A percentile compares a stretch with the other conserved stretches of the same genome.
These are phyloP conservation scores for Peromyscus melanophrys DNA, from an alignment of 2,797 vertebrate species.

Conservation along the genomic window DNA sequence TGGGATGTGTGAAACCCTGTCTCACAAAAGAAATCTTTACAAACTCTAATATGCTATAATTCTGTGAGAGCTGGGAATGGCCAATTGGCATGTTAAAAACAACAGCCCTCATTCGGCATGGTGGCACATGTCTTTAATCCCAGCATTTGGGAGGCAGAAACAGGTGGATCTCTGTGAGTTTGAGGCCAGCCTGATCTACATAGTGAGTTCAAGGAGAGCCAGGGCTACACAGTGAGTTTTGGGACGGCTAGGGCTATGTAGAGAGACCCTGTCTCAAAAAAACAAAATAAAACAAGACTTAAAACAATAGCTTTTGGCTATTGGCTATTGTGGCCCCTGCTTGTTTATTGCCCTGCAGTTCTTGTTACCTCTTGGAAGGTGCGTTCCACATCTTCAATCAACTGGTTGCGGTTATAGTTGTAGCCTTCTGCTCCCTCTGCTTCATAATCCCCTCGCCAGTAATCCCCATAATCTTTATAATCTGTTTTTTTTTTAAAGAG, in stretches of 20 bases:
- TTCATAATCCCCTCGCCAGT: conserved; percentile 98
- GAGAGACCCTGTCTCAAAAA: not conserved
- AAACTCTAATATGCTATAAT: conserved; percentile 2
- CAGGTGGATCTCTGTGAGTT: not conserved
- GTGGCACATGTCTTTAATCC: not conserved
- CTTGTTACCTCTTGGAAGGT: conserved; percentile 93
- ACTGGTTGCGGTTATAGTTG: conserved; percentile 91
- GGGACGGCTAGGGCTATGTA: not conserved
- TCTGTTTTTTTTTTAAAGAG: conserved; percentile 87
- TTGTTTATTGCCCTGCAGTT: too few species aligned
- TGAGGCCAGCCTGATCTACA: too few species aligned
- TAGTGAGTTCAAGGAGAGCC: not conserved
- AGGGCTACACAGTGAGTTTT: not conserved
- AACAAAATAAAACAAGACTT: not conserved
- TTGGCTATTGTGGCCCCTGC: not conserved
- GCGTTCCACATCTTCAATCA: conserved; percentile 92
- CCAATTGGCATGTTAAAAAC: not conserved
- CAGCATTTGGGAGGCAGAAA: not conserved
- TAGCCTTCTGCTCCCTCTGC: conserved; percentile 88
- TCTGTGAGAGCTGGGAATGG: not conserved
- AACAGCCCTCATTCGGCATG: not conserved
- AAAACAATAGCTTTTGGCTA: not conserved
- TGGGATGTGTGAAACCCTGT: not conserved
- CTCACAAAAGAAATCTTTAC: conserved; percentile 7
- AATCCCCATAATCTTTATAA: conserved; percentile 96